These are phyloP conservation scores for Solea senegalensis DNA, from an alignment of 2,113 vertebrate species.

Conservation along the genomic window DNA sequence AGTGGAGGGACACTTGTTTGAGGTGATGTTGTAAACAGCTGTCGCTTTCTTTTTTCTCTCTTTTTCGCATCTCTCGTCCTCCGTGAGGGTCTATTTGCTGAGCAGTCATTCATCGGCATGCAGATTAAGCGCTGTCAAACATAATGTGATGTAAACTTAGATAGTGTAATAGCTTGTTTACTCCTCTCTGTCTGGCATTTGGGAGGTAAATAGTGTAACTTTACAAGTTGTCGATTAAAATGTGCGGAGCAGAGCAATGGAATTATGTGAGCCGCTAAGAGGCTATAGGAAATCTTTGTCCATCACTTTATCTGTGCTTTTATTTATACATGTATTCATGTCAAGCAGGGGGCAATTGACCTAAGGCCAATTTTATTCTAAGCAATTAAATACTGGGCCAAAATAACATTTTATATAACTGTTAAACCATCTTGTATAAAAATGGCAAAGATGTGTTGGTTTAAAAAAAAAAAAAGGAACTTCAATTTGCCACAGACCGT, in stretches of 20 bases:
- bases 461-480: too few relatives aligned
- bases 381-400: too few relatives aligned
- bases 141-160: conserved; percentile 67
- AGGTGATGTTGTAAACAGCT: not conserved
- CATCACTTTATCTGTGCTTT: not conserved
- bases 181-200: conserved; percentile 56
- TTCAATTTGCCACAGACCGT: too few relatives aligned
- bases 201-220: conserved; percentile 64
- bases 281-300: conserved; percentile 39
- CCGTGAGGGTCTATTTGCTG: conserved; percentile 28
- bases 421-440: too few relatives aligned
- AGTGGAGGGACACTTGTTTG: not conserved
- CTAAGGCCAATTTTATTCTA: too few relatives aligned
- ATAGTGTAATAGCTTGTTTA: conserved; percentile 72
- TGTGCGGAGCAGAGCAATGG: conserved; percentile 40
- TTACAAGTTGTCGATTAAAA: conserved; percentile 69
- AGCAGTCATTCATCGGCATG: conserved; percentile 36
- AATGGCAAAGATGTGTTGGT: too few relatives aligned
- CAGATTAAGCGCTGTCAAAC: conserved; percentile 49
- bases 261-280: conserved; percentile 56
- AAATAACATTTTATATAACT: too few relatives aligned
- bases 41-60: not conserved
- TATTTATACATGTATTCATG: conserved; percentile 5
- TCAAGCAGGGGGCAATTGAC: too few relatives aligned
- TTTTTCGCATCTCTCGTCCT: conserved; percentile 3